A percentile compares a stretch with the other conserved stretches of the same genome.
Evolutionary conservation across 2,797 vertebrate genomes (phyloP).

Genomic region (Eulemur mongoz): DNA sequence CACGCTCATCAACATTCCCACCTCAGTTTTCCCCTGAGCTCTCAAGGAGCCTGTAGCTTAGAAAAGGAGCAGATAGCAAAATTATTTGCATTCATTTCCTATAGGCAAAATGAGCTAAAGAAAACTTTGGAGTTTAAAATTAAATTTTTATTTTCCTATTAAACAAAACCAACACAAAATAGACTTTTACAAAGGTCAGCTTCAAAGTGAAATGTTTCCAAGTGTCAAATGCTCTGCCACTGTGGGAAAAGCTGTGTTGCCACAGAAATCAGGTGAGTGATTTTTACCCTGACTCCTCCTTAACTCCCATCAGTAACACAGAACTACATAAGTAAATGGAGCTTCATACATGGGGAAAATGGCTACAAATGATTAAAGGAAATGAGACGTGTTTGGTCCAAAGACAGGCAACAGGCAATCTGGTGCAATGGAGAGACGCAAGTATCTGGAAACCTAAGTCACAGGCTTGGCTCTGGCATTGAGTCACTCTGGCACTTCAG

Average conservation of each 20-base stretch:
- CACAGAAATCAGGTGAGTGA: not conserved
- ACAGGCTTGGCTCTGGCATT: not conserved
- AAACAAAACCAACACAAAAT: not conserved
- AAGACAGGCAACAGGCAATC: not conserved
- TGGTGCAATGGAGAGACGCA: not conserved
- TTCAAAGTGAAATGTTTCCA: slow-evolving; percentile 17
- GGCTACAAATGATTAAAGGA: not conserved
- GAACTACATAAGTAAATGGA: not conserved
- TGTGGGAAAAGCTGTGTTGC: not conserved
- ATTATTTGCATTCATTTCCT: not conserved
- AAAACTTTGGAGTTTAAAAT: slow-evolving; percentile 3
- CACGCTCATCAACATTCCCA: not conserved
- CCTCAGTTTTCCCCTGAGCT: not conserved
- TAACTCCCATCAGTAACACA: not conserved
- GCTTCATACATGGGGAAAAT: not conserved
- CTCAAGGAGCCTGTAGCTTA: not conserved
- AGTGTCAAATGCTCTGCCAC: not conserved
- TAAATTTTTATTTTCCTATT: not conserved
- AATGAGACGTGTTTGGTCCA: not conserved
- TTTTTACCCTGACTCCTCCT: not conserved
- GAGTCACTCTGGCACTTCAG: not conserved
- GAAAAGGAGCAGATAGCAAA: not conserved
- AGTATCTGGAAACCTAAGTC: not conserved
- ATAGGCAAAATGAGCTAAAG: not conserved
- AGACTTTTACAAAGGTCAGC: not conserved